phyloP scores from a whole-genome alignment of 1,140 invertebrate genomes.

The Proctacanthus coquilletti region DNA sequence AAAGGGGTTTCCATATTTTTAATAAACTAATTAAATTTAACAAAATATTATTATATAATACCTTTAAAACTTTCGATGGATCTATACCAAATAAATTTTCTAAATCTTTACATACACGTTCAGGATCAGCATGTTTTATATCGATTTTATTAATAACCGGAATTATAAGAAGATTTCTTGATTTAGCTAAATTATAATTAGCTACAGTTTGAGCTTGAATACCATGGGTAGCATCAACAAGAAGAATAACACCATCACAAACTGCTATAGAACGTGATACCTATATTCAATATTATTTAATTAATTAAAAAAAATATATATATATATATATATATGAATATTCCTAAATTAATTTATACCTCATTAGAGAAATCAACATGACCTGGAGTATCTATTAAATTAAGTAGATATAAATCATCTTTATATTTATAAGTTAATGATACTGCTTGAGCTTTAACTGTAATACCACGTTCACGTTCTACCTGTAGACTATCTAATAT shows the following conservation, averaged over 20 bases:
- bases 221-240: conserved; percentile 94
- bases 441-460: conserved; percentile 94
- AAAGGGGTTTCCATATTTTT: too few species aligned
- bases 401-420: conserved; percentile 63
- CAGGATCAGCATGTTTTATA: conserved; percentile 77
- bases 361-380: conserved; percentile 98
- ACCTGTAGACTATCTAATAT: conserved; percentile 43
- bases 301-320: not conserved
- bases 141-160: conserved; percentile 97
- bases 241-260: conserved; percentile 86
- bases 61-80: conserved; percentile 46
- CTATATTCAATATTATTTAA: conserved; percentile 17
- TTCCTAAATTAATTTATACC: conserved; percentile 35
- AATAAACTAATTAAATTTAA: too few species aligned
- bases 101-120: conserved; percentile 62
- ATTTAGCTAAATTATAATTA: conserved; percentile 87
- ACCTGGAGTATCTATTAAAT: conserved; percentile 95
- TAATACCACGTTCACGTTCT: conserved; percentile 91
- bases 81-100: conserved; percentile 74
- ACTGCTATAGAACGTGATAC: conserved; percentile 71
- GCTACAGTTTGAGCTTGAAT: conserved; percentile 97
- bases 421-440: conserved; percentile 66
- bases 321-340: not conserved
- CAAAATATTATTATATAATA: conserved; percentile 26
- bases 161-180: conserved; percentile 64